phyloP scores from a whole-genome alignment of 1,140 invertebrate genomes.

The Anastrepha obliqua region DNA sequence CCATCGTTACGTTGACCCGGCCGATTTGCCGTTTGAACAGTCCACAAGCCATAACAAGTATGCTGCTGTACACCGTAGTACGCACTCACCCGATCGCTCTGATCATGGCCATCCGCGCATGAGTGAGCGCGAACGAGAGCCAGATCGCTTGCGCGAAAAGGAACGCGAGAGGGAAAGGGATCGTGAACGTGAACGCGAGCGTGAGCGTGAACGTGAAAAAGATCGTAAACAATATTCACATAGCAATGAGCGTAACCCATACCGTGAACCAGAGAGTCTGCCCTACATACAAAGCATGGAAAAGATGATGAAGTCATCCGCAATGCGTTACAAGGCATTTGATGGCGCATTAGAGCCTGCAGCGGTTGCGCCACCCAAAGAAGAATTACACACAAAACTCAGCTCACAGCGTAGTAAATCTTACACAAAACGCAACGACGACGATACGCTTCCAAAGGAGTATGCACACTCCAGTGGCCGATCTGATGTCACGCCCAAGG shows the following conservation, averaged over 20 bases:
- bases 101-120: slow-evolving; percentile 54
- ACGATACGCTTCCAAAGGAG: slow-evolving; percentile 32
- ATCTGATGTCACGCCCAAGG: slow-evolving; percentile 78
- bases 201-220: slow-evolving; percentile 46
- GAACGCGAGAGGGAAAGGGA: not conserved
- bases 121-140: slow-evolving; percentile 50
- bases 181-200: not conserved
- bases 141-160: slow-evolving; percentile 54
- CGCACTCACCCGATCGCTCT: slow-evolving; percentile 56
- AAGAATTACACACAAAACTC: slow-evolving; percentile 57
- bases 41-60: slow-evolving; percentile 65
- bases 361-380: slow-evolving; percentile 21
- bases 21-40: slow-evolving; percentile 67
- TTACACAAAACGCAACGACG: slow-evolving; percentile 53
- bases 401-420: slow-evolving; percentile 58
- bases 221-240: slow-evolving; percentile 63
- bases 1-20: slow-evolving; percentile 69
- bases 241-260: slow-evolving; percentile 68
- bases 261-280: slow-evolving; percentile 71
- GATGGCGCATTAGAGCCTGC: slow-evolving; percentile 50
- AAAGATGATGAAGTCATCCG: slow-evolving; percentile 73
- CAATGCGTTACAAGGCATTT: slow-evolving; percentile 67
- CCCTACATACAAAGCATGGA: slow-evolving; percentile 73
- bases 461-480: slow-evolving; percentile 56
- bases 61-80: slow-evolving; percentile 64